Evolutionary conservation across 1,140 invertebrate genomes (phyloP), one percentile per base, ranked within the genome.

Genomic region (Glossosoma conforme): DNA sequence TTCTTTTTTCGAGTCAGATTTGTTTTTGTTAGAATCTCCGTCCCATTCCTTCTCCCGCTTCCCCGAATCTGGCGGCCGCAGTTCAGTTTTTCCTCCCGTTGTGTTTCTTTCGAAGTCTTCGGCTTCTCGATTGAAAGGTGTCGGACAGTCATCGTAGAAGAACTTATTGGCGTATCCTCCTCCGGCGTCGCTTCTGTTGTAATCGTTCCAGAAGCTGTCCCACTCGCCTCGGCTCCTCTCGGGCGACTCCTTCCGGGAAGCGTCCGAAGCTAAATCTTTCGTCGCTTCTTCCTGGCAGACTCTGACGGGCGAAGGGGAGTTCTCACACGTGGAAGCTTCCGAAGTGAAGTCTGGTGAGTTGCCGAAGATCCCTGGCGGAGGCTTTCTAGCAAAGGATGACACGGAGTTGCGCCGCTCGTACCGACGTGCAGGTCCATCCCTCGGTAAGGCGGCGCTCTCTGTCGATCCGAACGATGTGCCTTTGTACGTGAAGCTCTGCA

Each of bases 121-220:
- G 3, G 30, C 25, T 21, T 51, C 42, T 25, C n/a, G 10, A 24
- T 58, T 54, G 35, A 58, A 58, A 2, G 56, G 56, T 15, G 56
- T 58, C 15, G 56, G 56, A 41, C 56, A 58, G 37, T 58, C 56
- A 18, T 58, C 56, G 32, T 58, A 58, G 40, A 58, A 58, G 24
- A 46, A 52, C 24, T 54, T 54, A 14, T 51, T 51, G 13, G 56
- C 52, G 35, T 52, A 54, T 17, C 28, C 47, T 5, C 47, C 47
- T 17, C 28, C 47, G 6, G 51, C 47, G n/a, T 54, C 8, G 6
- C 46, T 50, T 30, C 46, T 58, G 35, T 58, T 58, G 47, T 58
- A 58, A 45, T 58, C 52, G n/a, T 49, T 22, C 56, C 56, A 58
- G 19, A 58, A 58, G 33, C 44, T 54, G 37, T 54, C 38, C 56